These are phyloP conservation scores for Thelaira solivaga DNA, from an alignment of 2,888 invertebrate genomes.

Conservation along the genomic window DNA sequence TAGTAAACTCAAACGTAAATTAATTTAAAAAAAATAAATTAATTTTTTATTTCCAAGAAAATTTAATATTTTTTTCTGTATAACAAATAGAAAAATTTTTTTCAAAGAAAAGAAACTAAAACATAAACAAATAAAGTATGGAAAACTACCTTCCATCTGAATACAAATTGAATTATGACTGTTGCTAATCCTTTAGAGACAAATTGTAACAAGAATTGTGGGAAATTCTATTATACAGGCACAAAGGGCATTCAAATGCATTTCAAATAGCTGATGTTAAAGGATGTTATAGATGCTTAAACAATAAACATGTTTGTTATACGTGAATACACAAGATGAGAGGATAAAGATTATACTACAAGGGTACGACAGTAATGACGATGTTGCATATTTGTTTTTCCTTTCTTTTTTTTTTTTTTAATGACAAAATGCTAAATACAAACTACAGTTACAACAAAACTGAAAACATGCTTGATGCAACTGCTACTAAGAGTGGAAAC, in stretches of 20 bases:
- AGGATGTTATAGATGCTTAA: constrained; percentile 23
- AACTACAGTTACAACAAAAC: too few species aligned
- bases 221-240: constrained; percentile 22
- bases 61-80: too few species aligned
- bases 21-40: too few species aligned
- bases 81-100: background rate
- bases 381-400: constrained; percentile 27
- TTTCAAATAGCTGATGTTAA: constrained; percentile 38
- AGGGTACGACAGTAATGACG: constrained; percentile 7
- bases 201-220: constrained; percentile 15
- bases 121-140: background rate
- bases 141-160: background rate
- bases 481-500: too few species aligned
- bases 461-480: too few species aligned
- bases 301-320: constrained; percentile 30
- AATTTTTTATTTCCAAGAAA: too few species aligned
- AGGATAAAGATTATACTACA: constrained; percentile 6
- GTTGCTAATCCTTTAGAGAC: background rate
- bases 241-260: constrained; percentile 37
- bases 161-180: constrained; percentile 3
- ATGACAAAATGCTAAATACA: too few species aligned
- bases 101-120: background rate
- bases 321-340: constrained; percentile 25
- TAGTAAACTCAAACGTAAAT: too few species aligned
- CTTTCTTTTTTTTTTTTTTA: too few species aligned